A percentile compares a stretch with the other conserved stretches of the same genome.
Evolutionary conservation across 1,140 invertebrate species (phyloP).

Genomic region (Danaus melanippus): DNA sequence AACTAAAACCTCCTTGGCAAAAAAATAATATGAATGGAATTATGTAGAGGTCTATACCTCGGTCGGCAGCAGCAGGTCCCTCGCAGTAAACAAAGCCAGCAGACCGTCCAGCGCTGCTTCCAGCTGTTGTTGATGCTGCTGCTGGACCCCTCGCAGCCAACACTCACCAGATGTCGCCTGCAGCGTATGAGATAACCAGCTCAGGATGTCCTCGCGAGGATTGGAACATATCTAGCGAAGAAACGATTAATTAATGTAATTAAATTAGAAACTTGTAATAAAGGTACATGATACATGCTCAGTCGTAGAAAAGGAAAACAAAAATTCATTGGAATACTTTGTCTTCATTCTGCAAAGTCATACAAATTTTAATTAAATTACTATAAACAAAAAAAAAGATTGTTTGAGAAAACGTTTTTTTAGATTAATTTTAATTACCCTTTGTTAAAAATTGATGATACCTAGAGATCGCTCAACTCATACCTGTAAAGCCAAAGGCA

Average conservation of each 20-base stretch:
- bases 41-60: slow-evolving; percentile 18
- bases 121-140: slow-evolving; percentile 7
- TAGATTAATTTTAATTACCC: too few relatives aligned
- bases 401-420: too few relatives aligned
- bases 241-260: neutral
- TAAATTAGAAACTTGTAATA: too few relatives aligned
- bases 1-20: too few relatives aligned
- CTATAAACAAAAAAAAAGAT: too few relatives aligned
- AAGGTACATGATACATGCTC: too few relatives aligned
- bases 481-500: slow-evolving; percentile 35
- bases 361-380: too few relatives aligned
- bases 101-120: slow-evolving; percentile 23
- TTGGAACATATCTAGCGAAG: neutral
- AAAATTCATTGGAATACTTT: too few relatives aligned
- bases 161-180: slow-evolving; percentile 9
- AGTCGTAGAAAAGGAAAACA: too few relatives aligned
- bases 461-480: neutral
- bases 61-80: slow-evolving; percentile 14
- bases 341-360: too few relatives aligned
- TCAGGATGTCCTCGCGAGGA: slow-evolving; percentile 21
- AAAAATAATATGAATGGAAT: neutral
- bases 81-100: slow-evolving; percentile 33
- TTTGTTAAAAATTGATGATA: too few relatives aligned
- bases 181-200: slow-evolving; percentile 19
- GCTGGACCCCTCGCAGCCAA: slow-evolving; percentile 20